Conservation (phyloP, 1,140 invertebrate genomes). For the Asbolus verrucosus region DNA sequence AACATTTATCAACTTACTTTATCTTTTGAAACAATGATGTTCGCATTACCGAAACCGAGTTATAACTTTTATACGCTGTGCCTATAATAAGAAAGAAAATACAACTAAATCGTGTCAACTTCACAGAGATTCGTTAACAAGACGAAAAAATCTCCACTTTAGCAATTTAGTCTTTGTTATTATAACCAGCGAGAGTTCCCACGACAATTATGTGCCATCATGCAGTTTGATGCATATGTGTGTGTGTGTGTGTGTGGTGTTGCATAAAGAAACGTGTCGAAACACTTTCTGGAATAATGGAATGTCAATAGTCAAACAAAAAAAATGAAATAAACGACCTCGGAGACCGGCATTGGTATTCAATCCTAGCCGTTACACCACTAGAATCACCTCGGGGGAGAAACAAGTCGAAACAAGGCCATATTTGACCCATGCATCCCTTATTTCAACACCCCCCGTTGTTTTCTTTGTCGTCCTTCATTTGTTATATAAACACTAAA, state of each 20-base stretch:
- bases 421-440: conserved; percentile 42
- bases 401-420: conserved; percentile 49
- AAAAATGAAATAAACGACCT: conserved; percentile 55
- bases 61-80: conserved; percentile 48
- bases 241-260: conserved; percentile 11
- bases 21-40: conserved; percentile 53
- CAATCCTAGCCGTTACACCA: conserved; percentile 50
- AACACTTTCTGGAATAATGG: conserved; percentile 49
- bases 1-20: conserved; percentile 50
- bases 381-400: conserved; percentile 47
- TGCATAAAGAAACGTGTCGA: conserved; percentile 26
- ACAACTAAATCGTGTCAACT: conserved; percentile 1
- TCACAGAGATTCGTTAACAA: conserved; percentile 2
- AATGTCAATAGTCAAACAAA: conserved; percentile 54
- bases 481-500: conserved; percentile 41
- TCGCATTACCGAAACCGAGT: conserved; percentile 51
- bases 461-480: conserved; percentile 45
- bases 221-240: too few relatives aligned
- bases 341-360: conserved; percentile 52
- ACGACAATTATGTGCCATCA: too few relatives aligned
- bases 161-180: too few relatives aligned
- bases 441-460: conserved; percentile 39
- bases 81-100: conserved; percentile 33
- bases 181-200: too few relatives aligned
- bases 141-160: too few relatives aligned